A percentile compares a stretch with the other conserved stretches of the same genome.
Conservation (phyloP, 2,797 vertebrate genomes). For the Hemitrygon akajei region DNA sequence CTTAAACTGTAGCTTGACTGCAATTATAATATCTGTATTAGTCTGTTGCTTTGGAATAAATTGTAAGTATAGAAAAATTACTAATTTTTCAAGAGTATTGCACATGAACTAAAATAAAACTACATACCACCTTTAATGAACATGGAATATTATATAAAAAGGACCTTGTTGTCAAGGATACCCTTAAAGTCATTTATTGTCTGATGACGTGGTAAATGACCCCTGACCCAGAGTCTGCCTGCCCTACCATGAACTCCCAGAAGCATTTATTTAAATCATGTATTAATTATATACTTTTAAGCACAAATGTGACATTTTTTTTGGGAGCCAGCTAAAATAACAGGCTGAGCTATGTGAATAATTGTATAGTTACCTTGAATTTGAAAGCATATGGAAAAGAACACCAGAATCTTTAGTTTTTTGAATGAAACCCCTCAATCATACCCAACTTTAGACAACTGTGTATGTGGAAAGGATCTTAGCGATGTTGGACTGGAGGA, state of each 20-base stretch:
- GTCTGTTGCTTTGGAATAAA: background rate
- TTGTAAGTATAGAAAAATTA: background rate
- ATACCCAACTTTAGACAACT: background rate
- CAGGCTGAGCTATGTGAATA: background rate
- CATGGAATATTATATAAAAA: background rate
- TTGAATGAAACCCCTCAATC: background rate
- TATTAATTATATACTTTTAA: background rate
- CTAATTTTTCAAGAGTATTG: background rate
- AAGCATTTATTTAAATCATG: background rate
- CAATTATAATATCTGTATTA: background rate
- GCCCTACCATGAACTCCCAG: background rate
- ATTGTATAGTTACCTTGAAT: background rate
- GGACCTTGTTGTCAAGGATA: background rate
- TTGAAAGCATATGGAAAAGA: background rate
- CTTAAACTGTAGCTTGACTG: background rate
- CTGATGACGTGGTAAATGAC: background rate
- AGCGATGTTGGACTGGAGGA: background rate
- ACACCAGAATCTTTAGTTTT: background rate
- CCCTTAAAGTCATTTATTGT: background rate
- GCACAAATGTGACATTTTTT: background rate
- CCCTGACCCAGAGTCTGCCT: too few relatives aligned
- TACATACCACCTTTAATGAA: background rate
- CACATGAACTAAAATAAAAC: background rate
- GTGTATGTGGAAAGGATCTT: background rate
- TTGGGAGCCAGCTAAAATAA: background rate